Percentiles rank a stretch among this genome's conserved stretches.
Conservation (phyloP, 2,888 invertebrate species). For the Metallyticus violacea region DNA sequence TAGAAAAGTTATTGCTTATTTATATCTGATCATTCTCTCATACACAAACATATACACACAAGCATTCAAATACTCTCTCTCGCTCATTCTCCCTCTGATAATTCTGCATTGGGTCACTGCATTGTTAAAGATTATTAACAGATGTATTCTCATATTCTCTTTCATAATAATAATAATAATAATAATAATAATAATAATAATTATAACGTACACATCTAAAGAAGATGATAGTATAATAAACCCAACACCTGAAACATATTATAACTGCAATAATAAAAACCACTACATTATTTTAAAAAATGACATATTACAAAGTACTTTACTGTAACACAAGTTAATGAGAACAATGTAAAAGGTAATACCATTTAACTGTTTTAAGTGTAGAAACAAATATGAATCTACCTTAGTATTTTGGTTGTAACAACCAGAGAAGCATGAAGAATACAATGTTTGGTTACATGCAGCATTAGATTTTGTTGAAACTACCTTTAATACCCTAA, state of each 20-base stretch:
- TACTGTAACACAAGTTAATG: constrained; percentile 18
- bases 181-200: background rate
- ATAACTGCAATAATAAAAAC: constrained; percentile 14
- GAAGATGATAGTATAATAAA: background rate
- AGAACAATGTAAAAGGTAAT: background rate
- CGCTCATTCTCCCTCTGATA: background rate
- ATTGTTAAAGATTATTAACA: constrained; percentile 2
- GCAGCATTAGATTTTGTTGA: background rate
- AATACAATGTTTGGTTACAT: background rate
- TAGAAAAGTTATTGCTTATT: background rate
- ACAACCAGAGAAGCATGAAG: no score
- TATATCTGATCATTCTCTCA: background rate
- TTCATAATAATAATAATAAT: background rate
- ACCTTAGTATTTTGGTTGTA: background rate
- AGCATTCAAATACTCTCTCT: background rate
- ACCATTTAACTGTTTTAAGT: background rate
- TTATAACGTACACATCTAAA: background rate
- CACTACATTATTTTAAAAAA: constrained; percentile 17
- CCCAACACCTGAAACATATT: constrained; percentile 17
- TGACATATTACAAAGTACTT: constrained; percentile 19
- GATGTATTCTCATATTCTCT: background rate
- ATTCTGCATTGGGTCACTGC: background rate
- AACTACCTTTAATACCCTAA: background rate
- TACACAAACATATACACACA: no score
- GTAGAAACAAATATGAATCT: background rate